Evolutionary conservation across 2,113 vertebrate genomes (phyloP).

Genomic region (Arvicanthis niloticus): DNA sequence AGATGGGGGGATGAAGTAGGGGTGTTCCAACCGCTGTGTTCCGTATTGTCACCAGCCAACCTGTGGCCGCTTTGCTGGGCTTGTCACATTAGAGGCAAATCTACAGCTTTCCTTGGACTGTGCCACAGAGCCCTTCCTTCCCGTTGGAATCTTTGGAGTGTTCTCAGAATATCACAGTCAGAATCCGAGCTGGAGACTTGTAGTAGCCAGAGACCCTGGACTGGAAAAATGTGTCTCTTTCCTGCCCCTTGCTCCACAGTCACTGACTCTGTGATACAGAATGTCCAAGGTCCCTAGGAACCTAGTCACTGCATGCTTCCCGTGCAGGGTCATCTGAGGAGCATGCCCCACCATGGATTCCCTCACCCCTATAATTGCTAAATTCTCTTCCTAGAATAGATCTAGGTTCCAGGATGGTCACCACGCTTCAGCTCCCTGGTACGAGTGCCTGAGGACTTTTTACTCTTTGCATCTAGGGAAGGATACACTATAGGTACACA

Average conservation of each 20-base stretch:
- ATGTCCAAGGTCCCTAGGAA: not conserved
- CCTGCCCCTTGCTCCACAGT: not conserved
- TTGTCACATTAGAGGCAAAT: not conserved
- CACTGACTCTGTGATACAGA: not conserved
- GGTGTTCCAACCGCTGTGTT: not conserved
- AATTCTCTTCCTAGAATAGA: not conserved
- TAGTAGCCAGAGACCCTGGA: not conserved
- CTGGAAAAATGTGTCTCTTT: not conserved
- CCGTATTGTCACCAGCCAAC: not conserved
- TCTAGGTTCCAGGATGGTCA: not conserved
- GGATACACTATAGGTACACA: not conserved
- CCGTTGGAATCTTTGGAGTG: not conserved
- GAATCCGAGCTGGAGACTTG: not conserved
- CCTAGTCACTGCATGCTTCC: rapidly evolving
- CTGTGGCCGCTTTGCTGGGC: not conserved
- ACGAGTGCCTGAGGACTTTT: not conserved
- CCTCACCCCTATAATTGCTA: not conserved
- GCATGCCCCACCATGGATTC: rapidly evolving
- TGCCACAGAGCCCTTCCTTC: not conserved
- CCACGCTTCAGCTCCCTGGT: not conserved
- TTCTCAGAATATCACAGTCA: not conserved
- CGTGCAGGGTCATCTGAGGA: not conserved
- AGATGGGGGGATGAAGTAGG: too few species aligned
- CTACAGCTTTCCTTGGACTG: not conserved
- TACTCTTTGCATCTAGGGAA: not conserved